Base-by-base conservation (phyloP, 1,140 invertebrate species). In the Penaeus chinensis region DNA sequence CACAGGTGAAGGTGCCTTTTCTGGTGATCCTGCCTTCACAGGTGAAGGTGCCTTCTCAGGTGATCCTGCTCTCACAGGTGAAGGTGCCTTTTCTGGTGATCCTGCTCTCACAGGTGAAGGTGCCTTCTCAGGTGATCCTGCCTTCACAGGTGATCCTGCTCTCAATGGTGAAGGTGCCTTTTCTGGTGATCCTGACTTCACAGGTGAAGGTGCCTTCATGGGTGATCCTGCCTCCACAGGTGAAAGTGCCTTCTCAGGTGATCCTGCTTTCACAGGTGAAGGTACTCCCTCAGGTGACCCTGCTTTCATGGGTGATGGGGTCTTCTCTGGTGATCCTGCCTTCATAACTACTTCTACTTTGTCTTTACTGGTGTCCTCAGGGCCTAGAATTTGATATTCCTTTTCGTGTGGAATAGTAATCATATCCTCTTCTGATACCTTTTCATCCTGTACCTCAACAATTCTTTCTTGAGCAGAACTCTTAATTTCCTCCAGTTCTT, bases 401-500 rank as follows among this genome's bases (percentile, higher is more conserved):
- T 84, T 54, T 54, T 54, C 54, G 16, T 54, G 54, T 13, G 54
- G 54, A 54, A 54, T 16, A 2, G 54, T 54, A 2, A 54, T 54
- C 54, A 54, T 54, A 8, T 54, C 69, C 16, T 63, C 71, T 20
- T 65, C 47, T 18, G 86, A 77, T 65, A 78, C 37, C 32, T 82
- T 24, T 54, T 54, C 54, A 54, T 54, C 54, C 22, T 87, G 80
- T 22, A 83, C 62, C 77, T 82, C 86, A 27, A 82, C 80, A 42
- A 87, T 87, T 77, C 62, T 90, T 60, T 91, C 91, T 77, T 90
- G 74, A 54, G 82, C 87, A 20, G 82, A 78, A 32, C 77, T 84
- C 42, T 81, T 89, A 27, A 92, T 89, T 89, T 92, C 90, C 27
- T 91, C 90, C 8, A 92, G 84, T 87, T 92, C 91, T 88, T 92